A percentile compares a stretch with the other conserved stretches of the same genome.
phyloP scores from a whole-genome alignment of 2,113 vertebrate genomes.

The Callipepla squamata region DNA sequence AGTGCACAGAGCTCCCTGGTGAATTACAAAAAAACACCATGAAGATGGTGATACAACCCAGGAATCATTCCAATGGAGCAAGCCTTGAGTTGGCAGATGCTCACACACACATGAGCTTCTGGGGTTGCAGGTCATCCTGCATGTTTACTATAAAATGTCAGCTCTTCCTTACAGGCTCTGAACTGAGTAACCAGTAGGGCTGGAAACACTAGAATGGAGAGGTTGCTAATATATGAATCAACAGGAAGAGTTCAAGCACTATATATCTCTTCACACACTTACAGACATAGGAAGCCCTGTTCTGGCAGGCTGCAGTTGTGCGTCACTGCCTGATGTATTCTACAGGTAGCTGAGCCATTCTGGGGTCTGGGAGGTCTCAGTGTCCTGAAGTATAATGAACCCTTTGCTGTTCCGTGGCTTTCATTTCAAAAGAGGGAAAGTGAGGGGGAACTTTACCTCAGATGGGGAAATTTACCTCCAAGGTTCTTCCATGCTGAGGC shows the following conservation, averaged over 20 bases:
- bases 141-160: neutral
- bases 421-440: neutral
- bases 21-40: too few relatives aligned
- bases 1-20: too few relatives aligned
- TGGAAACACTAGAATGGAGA: neutral
- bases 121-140: neutral
- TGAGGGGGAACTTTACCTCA: neutral
- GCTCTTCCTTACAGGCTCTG: neutral
- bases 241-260: neutral
- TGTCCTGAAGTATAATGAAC: neutral
- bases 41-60: neutral
- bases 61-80: neutral
- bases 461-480: neutral
- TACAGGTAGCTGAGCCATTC: neutral
- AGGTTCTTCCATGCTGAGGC: neutral
- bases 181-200: neutral
- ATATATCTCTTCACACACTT: neutral
- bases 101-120: rapidly evolving
- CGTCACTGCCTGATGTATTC: rapidly evolving
- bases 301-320: rapidly evolving
- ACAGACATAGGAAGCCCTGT: neutral
- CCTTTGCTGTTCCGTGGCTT: neutral
- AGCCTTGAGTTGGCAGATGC: neutral
- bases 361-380: neutral
- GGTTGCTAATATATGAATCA: neutral